Conservation (phyloP, 2,797 vertebrate genomes). For the Hapalemur alaotrensis region DNA sequence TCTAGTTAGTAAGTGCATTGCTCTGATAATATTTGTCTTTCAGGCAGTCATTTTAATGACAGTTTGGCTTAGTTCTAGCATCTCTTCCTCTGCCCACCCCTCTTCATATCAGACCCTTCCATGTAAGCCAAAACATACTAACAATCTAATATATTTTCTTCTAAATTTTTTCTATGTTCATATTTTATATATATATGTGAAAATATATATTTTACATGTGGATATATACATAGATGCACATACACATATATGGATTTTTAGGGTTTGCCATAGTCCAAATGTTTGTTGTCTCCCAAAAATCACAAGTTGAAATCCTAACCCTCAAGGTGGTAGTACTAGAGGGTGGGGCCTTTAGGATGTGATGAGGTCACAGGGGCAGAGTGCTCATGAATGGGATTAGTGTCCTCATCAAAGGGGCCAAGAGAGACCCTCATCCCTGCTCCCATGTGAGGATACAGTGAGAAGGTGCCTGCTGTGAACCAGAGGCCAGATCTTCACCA, state of each 20-base stretch:
- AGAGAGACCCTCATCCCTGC: neutral
- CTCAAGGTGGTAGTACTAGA: neutral
- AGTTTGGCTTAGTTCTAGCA: neutral
- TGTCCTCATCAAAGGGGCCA: neutral
- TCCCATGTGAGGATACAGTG: neutral
- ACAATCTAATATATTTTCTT: neutral
- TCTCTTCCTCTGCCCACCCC: too few species aligned
- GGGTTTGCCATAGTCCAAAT: neutral
- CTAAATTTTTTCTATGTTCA: neutral
- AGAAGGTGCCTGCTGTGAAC: neutral
- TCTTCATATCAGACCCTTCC: neutral
- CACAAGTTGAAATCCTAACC: neutral
- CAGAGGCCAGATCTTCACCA: neutral
- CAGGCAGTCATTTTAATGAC: neutral
- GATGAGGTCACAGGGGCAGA: neutral
- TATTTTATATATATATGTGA: neutral
- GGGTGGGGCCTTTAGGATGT: too few species aligned
- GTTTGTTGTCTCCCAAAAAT: neutral
- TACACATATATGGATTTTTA: neutral
- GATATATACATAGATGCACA: neutral
- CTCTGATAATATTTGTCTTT: neutral
- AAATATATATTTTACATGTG: neutral
- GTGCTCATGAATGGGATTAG: neutral
- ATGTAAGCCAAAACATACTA: neutral
- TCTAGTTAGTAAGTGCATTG: fast-evolving